A percentile compares a stretch with the other conserved stretches of the same genome.
Evolutionary conservation across 2,888 invertebrate genomes (phyloP).

Genomic region (Andrena hattorfiana): DNA sequence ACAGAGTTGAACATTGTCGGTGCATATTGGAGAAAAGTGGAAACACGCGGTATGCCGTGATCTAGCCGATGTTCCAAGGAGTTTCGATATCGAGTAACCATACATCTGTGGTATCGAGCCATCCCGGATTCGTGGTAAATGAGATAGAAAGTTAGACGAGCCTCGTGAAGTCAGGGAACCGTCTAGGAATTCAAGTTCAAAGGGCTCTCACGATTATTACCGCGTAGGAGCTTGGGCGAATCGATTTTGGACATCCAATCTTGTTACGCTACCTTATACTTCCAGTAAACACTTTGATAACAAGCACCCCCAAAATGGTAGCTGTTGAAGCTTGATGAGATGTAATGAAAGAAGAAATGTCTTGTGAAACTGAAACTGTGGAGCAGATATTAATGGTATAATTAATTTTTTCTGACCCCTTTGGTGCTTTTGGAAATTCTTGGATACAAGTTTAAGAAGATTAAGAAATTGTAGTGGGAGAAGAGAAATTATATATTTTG

Average conservation of each 20-base stretch:
- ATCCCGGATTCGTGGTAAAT: constrained; percentile 57
- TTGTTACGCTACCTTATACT: constrained; percentile 12
- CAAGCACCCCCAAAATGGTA: background rate
- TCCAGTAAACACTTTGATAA: constrained; percentile 34
- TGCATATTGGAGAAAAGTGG: constrained; percentile 25
- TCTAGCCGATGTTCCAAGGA: constrained; percentile 30
- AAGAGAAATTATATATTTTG: no score
- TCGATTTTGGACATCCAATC: constrained; percentile 50
- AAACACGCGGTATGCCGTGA: constrained; percentile 14
- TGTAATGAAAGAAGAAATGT: no score
- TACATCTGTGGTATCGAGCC: constrained; percentile 45
- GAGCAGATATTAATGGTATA: no score
- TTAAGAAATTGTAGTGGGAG: no score
- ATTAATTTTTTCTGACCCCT: no score
- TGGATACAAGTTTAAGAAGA: no score
- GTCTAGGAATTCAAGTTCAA: constrained; percentile 66
- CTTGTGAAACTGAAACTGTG: no score
- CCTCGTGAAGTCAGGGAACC: constrained; percentile 47
- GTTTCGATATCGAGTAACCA: constrained; percentile 44
- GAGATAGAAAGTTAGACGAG: constrained; percentile 67
- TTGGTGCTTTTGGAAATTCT: no score
- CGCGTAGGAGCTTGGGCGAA: constrained; percentile 32
- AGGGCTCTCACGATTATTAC: constrained; percentile 58
- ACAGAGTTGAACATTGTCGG: background rate
- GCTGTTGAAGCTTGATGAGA: background rate